Conservation (phyloP, 2,888 invertebrate species). For the Leptinotarsa tumamoca region DNA sequence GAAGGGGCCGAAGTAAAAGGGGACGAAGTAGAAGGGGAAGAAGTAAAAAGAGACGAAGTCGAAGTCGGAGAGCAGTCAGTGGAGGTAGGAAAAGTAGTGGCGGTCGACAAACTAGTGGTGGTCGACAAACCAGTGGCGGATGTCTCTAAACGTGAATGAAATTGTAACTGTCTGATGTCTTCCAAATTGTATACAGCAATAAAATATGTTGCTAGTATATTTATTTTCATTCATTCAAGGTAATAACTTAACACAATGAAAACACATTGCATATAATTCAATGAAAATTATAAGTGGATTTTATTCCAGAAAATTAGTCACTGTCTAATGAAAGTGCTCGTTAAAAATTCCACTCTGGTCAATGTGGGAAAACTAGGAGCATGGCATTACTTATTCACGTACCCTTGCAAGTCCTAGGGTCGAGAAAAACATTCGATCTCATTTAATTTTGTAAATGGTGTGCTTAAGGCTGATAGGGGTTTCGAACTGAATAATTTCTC, state of each 20-base stretch:
- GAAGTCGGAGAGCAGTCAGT: not conserved
- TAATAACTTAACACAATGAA: not conserved
- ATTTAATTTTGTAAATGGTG: slow-evolving; percentile 37
- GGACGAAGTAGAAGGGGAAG: not conserved
- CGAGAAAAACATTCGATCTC: slow-evolving; percentile 38
- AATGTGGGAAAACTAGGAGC: slow-evolving; percentile 25
- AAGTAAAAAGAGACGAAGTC: not conserved
- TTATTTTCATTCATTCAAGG: not conserved
- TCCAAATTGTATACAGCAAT: not conserved
- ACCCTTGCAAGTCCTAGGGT: slow-evolving; percentile 25
- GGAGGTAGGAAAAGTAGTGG: not conserved
- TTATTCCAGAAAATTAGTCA: not conserved
- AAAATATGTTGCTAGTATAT: not conserved
- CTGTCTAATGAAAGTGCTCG: slow-evolving; percentile 1
- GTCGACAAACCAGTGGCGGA: not conserved
- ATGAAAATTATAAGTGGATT: not conserved
- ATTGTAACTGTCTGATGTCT: slow-evolving; percentile 15
- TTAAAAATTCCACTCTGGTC: slow-evolving; percentile 20
- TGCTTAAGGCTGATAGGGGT: slow-evolving; percentile 37
- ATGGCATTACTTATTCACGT: slow-evolving; percentile 36
- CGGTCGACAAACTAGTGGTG: too few relatives aligned
- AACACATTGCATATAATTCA: too few relatives aligned
- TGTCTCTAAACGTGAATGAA: slow-evolving; percentile 5
- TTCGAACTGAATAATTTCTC: slow-evolving; percentile 34
- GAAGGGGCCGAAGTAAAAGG: not conserved